phyloP scores from a whole-genome alignment of 2,888 invertebrate species.

The Rhagonycha fulva region DNA sequence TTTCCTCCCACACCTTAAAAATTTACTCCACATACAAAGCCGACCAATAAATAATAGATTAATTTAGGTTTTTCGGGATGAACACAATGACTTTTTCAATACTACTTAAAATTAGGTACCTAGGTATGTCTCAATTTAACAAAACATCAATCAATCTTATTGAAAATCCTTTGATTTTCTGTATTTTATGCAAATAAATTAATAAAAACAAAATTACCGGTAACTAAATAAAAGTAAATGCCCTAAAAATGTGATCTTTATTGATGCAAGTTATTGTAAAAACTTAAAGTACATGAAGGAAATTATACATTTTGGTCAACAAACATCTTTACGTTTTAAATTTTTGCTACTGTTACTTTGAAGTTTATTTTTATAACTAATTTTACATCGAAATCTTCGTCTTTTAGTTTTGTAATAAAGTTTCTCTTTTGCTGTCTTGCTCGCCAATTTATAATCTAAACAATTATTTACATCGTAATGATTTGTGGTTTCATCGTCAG shows the following conservation, averaged over 20 bases:
- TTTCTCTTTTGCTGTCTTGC: constrained; percentile 16
- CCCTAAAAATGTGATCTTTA: background rate
- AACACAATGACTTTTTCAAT: background rate
- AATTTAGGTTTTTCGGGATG: background rate
- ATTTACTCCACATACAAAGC: background rate
- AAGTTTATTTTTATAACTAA: constrained; percentile 26
- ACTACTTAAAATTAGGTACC: background rate
- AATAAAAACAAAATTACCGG: background rate
- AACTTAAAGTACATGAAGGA: constrained; percentile 1
- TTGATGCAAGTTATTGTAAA: background rate
- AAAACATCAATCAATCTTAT: background rate
- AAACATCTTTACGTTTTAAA: constrained; percentile 17
- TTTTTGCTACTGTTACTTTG: constrained; percentile 10
- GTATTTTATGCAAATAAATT: background rate
- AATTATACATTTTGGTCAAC: constrained; percentile 9
- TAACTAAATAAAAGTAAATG: background rate
- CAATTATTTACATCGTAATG: constrained; percentile 13
- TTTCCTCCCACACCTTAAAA: background rate
- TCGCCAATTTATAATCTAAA: constrained; percentile 11
- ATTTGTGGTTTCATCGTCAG: constrained; percentile 27
- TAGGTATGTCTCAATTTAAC: background rate
- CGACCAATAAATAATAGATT: background rate
- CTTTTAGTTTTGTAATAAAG: constrained; percentile 20
- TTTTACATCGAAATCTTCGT: constrained; percentile 23
- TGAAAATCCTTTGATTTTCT: background rate